Base-by-base conservation (phyloP, 2,113 vertebrate genomes). In the Chionodraco myersi region DNA sequence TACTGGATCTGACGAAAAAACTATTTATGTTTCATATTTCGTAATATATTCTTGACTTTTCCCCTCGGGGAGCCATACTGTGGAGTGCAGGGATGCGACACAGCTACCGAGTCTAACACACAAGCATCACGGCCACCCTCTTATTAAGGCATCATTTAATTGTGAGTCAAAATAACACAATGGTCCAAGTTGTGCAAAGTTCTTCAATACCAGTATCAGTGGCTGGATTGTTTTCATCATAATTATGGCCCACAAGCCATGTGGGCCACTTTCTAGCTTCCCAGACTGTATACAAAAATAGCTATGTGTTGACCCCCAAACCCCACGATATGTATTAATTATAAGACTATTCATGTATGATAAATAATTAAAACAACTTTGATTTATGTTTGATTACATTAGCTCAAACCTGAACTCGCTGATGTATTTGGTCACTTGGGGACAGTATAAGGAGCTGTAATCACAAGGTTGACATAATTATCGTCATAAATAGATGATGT, bases 71-170 rank as follows among this genome's bases (percentile, higher is more conserved):
- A 68, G 58, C 2, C 11, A 30, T 34, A 6, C 16, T 51, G 36
- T 65, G 41, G 10, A 57, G 49, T 12, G 13, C 41, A 41, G 61
- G 26, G 57, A 44, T 18, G 53, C n/a, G 21, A 63, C 63, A 53
- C 10, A 21, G 16, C 48, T 44, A 56, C 48, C 49, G 45, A 62
- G 58, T 64, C 45, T 49, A 60, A 76, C 34, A 58, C 53, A 45
- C 14, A 56, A 58, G 45, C 52, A 10, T 53, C 59, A 71, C 58
- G 60, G 66, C 66, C 74, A 65, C 65, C 54, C 26, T 47, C 21
- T 21, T 49, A 54, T 62, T 52, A 36, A 67, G 45, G 45, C 21
- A 62, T 72, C 63, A 58, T 68, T 51, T 76, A 67, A 4, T 74
- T 48, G 34, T 72, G 14, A 68, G 21, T 48, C 10, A 69, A 18